phyloP scores from a whole-genome alignment of 2,797 vertebrate genomes.

The Hydrophis major region DNA sequence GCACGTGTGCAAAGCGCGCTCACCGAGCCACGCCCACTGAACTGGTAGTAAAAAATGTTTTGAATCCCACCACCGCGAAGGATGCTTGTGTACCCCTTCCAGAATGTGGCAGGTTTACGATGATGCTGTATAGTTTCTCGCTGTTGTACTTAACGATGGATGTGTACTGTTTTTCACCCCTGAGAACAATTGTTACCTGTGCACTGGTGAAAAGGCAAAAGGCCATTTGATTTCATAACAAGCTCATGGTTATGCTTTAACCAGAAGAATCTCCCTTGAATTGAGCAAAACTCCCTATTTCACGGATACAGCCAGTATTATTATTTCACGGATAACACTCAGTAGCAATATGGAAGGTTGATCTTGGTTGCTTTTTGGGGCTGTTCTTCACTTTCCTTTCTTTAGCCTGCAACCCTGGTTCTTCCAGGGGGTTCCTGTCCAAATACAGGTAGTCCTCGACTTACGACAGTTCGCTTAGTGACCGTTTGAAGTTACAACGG shows the following conservation, averaged over 20 bases:
- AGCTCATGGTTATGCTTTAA: slow-evolving; percentile 50
- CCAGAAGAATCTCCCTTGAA: neutral
- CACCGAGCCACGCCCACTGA: too few species aligned
- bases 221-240: slow-evolving; percentile 21
- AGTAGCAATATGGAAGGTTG: neutral
- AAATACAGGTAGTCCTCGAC: neutral
- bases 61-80: neutral
- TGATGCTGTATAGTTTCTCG: slow-evolving; percentile 73
- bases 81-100: slow-evolving; percentile 65
- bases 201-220: slow-evolving; percentile 54
- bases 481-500: too few species aligned
- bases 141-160: slow-evolving; percentile 54
- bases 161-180: slow-evolving; percentile 13
- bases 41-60: too few species aligned
- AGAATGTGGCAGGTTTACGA: slow-evolving; percentile 71
- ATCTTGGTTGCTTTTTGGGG: neutral
- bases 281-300: neutral
- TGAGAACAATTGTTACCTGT: slow-evolving; percentile 1
- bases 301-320: neutral
- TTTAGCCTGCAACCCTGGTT: neutral
- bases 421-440: neutral
- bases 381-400: neutral
- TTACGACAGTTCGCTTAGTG: too few species aligned
- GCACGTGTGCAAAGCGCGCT: too few species aligned
- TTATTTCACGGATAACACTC: neutral